These are phyloP conservation scores for Zelleria hepariella DNA, from an alignment of 2,888 invertebrate genomes.

Conservation along the genomic window DNA sequence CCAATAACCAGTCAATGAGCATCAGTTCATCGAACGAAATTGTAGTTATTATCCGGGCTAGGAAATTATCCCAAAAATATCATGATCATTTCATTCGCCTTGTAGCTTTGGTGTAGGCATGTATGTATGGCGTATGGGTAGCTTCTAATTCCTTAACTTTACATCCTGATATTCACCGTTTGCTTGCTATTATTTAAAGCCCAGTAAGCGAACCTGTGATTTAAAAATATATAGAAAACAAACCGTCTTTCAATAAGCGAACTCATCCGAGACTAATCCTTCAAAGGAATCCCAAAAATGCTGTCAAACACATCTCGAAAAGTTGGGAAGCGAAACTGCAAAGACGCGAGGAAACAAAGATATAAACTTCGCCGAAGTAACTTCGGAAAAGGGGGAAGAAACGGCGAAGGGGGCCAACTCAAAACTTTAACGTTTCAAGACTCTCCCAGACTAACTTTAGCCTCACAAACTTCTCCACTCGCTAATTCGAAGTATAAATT, in stretches of 20 bases:
- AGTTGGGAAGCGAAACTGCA: not conserved
- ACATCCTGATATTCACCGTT: too few species aligned
- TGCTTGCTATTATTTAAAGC: too few species aligned
- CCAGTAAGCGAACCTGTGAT: too few species aligned
- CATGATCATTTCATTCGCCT: too few species aligned
- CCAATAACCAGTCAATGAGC: too few species aligned
- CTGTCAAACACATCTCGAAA: not conserved
- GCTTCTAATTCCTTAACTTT: too few species aligned
- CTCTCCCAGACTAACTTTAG: slow-evolving; percentile 10
- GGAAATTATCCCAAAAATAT: too few species aligned
- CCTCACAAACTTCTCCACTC: slow-evolving; percentile 48
- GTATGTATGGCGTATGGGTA: too few species aligned
- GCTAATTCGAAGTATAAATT: slow-evolving; percentile 70
- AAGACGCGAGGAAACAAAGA: slow-evolving; percentile 41
- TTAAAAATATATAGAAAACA: too few species aligned
- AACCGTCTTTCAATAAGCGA: not conserved
- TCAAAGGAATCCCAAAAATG: not conserved
- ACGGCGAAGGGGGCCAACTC: slow-evolving; percentile 40
- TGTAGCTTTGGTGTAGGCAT: too few species aligned
- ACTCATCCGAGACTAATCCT: not conserved
- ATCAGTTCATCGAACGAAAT: too few species aligned
- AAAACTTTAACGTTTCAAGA: slow-evolving; percentile 59
- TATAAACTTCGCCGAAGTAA: slow-evolving; percentile 48
- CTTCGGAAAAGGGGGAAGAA: slow-evolving; percentile 31
- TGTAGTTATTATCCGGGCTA: too few species aligned